Conservation (phyloP, 92 coral and sea anemone species). For the Parazoanthus darwini region DNA sequence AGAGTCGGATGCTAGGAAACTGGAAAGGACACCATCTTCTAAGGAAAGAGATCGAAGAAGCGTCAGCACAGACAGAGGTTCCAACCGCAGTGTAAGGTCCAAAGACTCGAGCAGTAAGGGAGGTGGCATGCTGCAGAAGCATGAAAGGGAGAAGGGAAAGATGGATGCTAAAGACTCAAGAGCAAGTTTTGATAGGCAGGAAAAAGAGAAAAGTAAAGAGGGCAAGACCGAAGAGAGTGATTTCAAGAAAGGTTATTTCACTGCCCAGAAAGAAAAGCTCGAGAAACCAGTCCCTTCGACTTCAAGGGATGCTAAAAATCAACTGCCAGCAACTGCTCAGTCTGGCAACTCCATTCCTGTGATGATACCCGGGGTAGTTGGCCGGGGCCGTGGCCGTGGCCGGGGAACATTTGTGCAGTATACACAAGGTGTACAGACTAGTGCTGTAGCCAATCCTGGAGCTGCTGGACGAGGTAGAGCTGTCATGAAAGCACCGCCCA, state of each 20-base stretch:
- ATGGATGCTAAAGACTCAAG: neutral
- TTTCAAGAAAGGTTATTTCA: neutral
- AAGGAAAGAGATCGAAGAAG: constrained; percentile 23
- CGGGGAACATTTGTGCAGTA: neutral
- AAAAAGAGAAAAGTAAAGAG: neutral
- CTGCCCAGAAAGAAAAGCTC: neutral
- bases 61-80: constrained; percentile 6
- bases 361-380: neutral
- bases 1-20: neutral
- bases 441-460: neutral
- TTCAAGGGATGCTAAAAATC: neutral
- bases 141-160: neutral
- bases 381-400: neutral
- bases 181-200: neutral
- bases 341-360: neutral
- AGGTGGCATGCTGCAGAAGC: neutral
- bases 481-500: neutral
- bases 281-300: neutral
- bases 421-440: neutral
- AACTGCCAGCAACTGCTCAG: neutral
- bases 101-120: neutral
- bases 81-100: constrained; percentile 10
- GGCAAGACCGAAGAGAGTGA: neutral
- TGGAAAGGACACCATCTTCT: neutral
- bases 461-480: constrained; percentile 12